These are phyloP conservation scores for Periophthalmus magnuspinnatus DNA, from an alignment of 2,797 vertebrate genomes.

Conservation along the genomic window DNA sequence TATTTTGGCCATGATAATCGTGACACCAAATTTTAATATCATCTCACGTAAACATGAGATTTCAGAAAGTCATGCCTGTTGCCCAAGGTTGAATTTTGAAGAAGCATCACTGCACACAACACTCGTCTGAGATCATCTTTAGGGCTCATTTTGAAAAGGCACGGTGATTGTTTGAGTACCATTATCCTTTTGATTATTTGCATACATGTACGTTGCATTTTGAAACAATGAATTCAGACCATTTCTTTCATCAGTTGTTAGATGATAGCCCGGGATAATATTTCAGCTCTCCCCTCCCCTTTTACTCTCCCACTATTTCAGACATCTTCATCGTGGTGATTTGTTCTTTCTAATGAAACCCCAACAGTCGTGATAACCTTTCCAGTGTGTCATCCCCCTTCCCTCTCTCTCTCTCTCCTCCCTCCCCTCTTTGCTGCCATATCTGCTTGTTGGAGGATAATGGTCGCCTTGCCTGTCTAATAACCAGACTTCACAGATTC, in stretches of 20 bases:
- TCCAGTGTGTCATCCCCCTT: constrained; percentile 60
- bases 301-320: constrained; percentile 44
- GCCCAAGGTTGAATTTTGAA: constrained; percentile 4
- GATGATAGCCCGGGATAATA: constrained; percentile 53
- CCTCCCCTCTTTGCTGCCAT: constrained; percentile 48
- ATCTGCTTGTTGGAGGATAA: constrained; percentile 64
- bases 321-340: constrained; percentile 69
- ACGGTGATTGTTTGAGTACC: constrained; percentile 42
- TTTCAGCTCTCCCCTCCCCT: constrained; percentile 45
- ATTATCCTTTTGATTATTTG: constrained; percentile 51
- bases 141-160: constrained; percentile 42
- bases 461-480: constrained; percentile 61
- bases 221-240: constrained; percentile 47
- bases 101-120: constrained; percentile 32
- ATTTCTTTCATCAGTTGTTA: constrained; percentile 57
- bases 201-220: constrained; percentile 57
- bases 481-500: constrained; percentile 48
- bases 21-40: too few relatives aligned
- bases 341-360: constrained; percentile 75
- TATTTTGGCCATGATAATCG: too few relatives aligned
- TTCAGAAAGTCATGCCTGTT: constrained; percentile 9
- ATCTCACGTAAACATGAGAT: too few relatives aligned
- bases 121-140: constrained; percentile 58
- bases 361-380: constrained; percentile 73
- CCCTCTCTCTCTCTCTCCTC: constrained; percentile 30